Evolutionary conservation across 1,140 invertebrate species (phyloP).

Genomic region (Hycleus cichorii): DNA sequence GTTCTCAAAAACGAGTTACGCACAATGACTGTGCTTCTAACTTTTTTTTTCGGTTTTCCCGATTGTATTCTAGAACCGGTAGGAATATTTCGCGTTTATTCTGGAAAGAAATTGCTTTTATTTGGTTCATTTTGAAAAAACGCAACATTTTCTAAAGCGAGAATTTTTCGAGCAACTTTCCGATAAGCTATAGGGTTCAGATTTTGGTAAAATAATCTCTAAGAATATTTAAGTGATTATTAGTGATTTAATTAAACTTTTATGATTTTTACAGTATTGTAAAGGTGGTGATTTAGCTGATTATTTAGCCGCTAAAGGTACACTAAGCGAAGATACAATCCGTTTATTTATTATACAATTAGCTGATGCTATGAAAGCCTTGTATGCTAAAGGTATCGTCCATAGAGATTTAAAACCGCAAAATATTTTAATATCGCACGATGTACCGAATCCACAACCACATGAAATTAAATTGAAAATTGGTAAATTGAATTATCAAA

Average conservation of each 20-base stretch:
- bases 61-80: no score
- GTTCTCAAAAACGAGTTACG: no score
- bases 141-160: no score
- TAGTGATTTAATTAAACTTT: not conserved
- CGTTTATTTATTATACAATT: constrained; percentile 90
- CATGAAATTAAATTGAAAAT: constrained; percentile 93
- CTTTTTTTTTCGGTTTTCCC: no score
- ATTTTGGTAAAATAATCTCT: not conserved
- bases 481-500: constrained; percentile 48
- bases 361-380: constrained; percentile 92
- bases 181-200: no score
- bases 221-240: not conserved
- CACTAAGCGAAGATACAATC: constrained; percentile 95
- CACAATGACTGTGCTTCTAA: no score
- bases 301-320: constrained; percentile 86
- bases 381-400: constrained; percentile 95
- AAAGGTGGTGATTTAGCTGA: constrained; percentile 98
- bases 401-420: constrained; percentile 98
- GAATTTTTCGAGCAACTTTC: no score
- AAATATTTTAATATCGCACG: constrained; percentile 89
- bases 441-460: constrained; percentile 71
- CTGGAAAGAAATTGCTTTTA: no score
- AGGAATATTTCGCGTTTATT: no score
- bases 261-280: constrained; percentile 67
- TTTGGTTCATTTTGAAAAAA: no score